phyloP scores from a whole-genome alignment of 1,140 invertebrate species.

The Listronotus oregonensis region DNA sequence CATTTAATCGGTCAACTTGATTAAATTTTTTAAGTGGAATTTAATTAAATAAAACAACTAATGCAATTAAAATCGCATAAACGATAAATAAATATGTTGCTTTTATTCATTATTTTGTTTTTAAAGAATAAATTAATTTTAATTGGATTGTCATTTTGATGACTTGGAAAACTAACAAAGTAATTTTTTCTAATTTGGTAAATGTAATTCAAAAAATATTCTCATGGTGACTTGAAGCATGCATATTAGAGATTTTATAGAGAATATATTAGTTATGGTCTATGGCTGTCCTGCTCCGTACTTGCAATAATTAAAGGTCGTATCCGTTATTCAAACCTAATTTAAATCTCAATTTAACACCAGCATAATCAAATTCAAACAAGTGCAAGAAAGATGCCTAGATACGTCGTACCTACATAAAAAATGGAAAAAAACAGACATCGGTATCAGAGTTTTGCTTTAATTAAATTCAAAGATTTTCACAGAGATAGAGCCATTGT shows the following conservation, averaged over 20 bases:
- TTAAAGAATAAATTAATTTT: constrained; percentile 5
- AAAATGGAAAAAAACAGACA: constrained; percentile 43
- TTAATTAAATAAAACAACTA: constrained; percentile 37
- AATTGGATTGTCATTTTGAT: constrained; percentile 11
- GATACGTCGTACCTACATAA: constrained; percentile 22
- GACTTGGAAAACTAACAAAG: not conserved
- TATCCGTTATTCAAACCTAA: constrained; percentile 49
- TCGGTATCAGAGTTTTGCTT: constrained; percentile 46
- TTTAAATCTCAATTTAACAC: constrained; percentile 45
- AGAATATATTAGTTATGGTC: constrained; percentile 53
- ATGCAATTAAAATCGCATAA: too few relatives aligned
- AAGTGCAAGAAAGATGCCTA: constrained; percentile 34
- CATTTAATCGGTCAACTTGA: constrained; percentile 1
- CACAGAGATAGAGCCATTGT: constrained; percentile 46
- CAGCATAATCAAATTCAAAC: too few relatives aligned
- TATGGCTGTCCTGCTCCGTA: constrained; percentile 48
- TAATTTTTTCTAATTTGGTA: constrained; percentile 41
- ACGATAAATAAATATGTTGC: constrained; percentile 34
- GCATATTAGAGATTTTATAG: constrained; percentile 50
- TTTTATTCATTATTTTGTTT: constrained; percentile 40
- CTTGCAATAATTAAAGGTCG: constrained; percentile 46
- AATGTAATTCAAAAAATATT: constrained; percentile 43
- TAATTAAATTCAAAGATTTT: constrained; percentile 53
- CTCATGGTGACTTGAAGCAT: constrained; percentile 47
- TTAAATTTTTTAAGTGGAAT: constrained; percentile 19